These are phyloP conservation scores for Tetragnatha versicolor DNA, from an alignment of 1,140 invertebrate species.

Conservation along the genomic window DNA sequence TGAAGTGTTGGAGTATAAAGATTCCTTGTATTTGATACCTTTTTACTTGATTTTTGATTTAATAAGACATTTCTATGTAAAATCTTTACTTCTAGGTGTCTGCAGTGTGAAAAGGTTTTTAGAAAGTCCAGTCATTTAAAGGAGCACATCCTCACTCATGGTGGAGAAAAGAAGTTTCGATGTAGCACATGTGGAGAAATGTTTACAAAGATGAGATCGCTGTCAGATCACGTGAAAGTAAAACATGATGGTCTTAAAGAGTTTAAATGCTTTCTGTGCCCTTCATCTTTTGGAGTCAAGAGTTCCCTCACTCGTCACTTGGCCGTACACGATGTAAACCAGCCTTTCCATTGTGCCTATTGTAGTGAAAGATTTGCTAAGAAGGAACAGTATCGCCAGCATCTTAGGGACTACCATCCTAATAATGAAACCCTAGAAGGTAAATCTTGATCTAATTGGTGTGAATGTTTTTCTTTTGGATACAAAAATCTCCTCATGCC, in stretches of 20 bases:
- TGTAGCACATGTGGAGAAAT: conserved; percentile 68
- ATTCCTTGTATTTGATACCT: too few relatives aligned
- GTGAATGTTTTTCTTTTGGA: too few relatives aligned
- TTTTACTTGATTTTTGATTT: too few relatives aligned
- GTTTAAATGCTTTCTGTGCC: conserved; percentile 62
- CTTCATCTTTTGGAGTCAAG: conserved; percentile 64
- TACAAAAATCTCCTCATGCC: too few relatives aligned
- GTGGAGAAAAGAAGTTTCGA: conserved; percentile 59
- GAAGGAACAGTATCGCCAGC: conserved; percentile 64
- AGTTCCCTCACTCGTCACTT: conserved; percentile 63
- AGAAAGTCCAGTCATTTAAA: conserved; percentile 39
- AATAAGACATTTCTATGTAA: too few relatives aligned
- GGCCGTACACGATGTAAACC: conserved; percentile 60
- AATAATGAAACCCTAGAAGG: conserved; percentile 1
- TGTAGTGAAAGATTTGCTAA: conserved; percentile 67
- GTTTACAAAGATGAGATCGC: conserved; percentile 65
- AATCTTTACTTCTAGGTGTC: too few relatives aligned
- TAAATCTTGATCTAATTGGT: too few relatives aligned
- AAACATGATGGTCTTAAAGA: conserved; percentile 62
- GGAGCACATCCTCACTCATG: conserved; percentile 59
- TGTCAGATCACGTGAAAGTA: conserved; percentile 63
- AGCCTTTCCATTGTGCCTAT: conserved; percentile 63
- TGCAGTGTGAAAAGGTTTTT: conserved; percentile 31
- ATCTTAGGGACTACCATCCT: conserved; percentile 64
- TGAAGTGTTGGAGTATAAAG: too few relatives aligned